Base-by-base conservation (phyloP, 2,888 invertebrate species). In the Diachrysia chrysitis region DNA sequence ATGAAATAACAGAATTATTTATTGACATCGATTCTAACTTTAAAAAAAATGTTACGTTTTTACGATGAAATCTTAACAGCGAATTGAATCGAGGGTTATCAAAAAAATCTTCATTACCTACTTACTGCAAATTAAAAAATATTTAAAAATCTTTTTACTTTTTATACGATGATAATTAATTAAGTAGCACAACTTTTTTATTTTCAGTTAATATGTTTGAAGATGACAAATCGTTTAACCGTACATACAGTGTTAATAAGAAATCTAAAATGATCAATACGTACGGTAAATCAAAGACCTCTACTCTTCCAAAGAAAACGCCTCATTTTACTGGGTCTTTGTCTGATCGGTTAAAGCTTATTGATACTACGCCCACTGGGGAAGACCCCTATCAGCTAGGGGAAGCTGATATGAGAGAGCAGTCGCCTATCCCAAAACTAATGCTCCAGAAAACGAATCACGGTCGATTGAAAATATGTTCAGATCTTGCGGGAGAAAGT, bases 331-430 rank as follows among this genome's bases (percentile, higher is more conserved):
- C 90, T 0, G 93, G 93, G 0, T 93, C 93, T 0, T 82, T 94
- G 16, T 91, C 94, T 0, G 93, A 94, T 68, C 85, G 94, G 66
- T 83, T 95, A 7, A 90, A 89, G 69, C 81, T 95, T 7, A 94
- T 95, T 14, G 95, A 95, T 58, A 92, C 94, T 0, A 94, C 94
- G 1, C 94, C 94, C 0, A 93, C 93, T 0, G 95, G 95, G 0
- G 93, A 93, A 69, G 95, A 95, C 58, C 95, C 95, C 0, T 95
- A 95, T 73, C 94, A 94, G 75, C 78, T 94, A 1, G 94, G 95
- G 1, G 95, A 95, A 69, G 94, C 94, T 0, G 95, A 95, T 54
- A 90, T 95, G 90, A 84, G 94, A 37, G 95, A 94, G 62, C 94
- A 95, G 64, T 94, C 95, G 0, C 95, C 95, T 0, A 95, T 95